A percentile compares a stretch with the other conserved stretches of the same genome.
These are phyloP conservation scores for Acanthosepion pharaonis DNA, from an alignment of 2,888 invertebrate species.

Conservation along the genomic window DNA sequence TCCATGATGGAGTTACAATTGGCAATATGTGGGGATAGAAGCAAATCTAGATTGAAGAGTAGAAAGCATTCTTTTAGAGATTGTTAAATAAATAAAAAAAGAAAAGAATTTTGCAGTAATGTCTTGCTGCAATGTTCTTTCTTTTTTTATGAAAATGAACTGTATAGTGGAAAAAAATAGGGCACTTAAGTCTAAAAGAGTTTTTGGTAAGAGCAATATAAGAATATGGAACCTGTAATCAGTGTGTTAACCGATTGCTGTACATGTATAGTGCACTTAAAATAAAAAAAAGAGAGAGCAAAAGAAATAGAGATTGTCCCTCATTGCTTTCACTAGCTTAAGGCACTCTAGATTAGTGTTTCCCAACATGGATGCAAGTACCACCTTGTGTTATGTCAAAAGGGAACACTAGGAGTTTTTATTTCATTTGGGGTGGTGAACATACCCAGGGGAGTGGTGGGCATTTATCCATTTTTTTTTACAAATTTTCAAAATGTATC, in stretches of 20 bases:
- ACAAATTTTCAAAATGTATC: too few relatives aligned
- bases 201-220: background rate
- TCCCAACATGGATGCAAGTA: too few relatives aligned
- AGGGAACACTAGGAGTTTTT: too few relatives aligned
- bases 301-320: background rate
- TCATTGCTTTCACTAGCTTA: background rate
- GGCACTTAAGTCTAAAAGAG: background rate
- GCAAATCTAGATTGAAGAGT: background rate
- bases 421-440: too few relatives aligned
- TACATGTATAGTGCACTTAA: background rate
- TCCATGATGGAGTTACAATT: background rate
- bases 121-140: background rate
- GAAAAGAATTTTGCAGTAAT: background rate
- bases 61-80: background rate
- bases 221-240: background rate
- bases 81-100: background rate
- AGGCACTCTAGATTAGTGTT: background rate
- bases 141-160: background rate
- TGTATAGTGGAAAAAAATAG: background rate
- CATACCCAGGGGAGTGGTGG: too few relatives aligned
- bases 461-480: too few relatives aligned
- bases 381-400: too few relatives aligned
- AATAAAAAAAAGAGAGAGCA: background rate
- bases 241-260: background rate
- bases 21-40: background rate